These are phyloP conservation scores for Halcyon smyrnensis DNA, from an alignment of 2,797 vertebrate genomes.

Conservation along the genomic window DNA sequence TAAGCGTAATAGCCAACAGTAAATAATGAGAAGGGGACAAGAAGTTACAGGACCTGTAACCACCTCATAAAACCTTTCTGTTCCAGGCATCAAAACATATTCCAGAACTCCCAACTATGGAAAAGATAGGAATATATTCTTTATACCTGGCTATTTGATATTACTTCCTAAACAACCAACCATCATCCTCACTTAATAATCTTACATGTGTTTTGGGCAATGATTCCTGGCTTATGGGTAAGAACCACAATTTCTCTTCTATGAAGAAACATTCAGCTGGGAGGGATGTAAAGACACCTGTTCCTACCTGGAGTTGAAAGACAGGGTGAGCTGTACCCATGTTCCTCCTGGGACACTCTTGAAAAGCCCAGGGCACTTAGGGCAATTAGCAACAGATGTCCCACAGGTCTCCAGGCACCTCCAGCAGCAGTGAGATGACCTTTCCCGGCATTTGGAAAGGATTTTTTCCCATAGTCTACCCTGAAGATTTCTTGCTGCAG, in stretches of 20 bases:
- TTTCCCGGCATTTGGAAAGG: neutral
- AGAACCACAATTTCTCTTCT: neutral
- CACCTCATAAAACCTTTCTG: neutral
- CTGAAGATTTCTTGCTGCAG: neutral
- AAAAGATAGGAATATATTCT: neutral
- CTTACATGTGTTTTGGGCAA: neutral
- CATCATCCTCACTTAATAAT: neutral
- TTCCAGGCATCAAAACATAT: neutral
- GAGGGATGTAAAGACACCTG: neutral
- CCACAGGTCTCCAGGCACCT: neutral
- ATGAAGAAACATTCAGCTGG: neutral
- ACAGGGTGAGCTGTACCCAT: neutral
- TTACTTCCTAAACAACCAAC: neutral
- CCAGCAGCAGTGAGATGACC: neutral
- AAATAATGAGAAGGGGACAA: neutral
- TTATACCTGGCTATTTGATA: neutral
- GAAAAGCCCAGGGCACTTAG: neutral
- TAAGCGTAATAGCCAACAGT: neutral
- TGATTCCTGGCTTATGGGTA: neutral
- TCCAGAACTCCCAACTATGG: neutral
- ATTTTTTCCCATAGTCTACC: neutral
- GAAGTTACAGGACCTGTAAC: neutral
- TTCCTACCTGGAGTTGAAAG: neutral
- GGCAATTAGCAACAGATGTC: accelerated
- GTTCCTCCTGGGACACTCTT: accelerated